Evolutionary conservation across 2,888 invertebrate genomes (phyloP).

Genomic region (Resseliella maxima): DNA sequence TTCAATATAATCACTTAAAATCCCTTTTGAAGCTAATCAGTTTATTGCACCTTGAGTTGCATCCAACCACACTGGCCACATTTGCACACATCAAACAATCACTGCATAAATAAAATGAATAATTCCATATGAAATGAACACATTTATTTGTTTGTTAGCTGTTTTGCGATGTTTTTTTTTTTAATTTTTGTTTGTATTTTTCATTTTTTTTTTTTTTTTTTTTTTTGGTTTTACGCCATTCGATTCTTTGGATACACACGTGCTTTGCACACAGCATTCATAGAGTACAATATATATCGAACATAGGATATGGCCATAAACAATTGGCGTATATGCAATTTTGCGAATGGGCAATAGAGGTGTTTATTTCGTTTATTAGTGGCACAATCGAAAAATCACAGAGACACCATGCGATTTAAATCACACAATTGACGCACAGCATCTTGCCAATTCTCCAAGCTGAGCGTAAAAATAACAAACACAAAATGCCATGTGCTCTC

Average conservation of each 20-base stretch:
- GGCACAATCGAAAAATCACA: slow-evolving; percentile 19
- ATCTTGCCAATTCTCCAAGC: neutral
- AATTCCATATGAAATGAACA: slow-evolving; percentile 10
- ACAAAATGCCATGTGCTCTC: no score
- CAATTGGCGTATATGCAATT: slow-evolving; percentile 20
- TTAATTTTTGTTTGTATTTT: neutral
- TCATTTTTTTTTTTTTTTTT: neutral
- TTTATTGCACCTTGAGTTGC: slow-evolving; percentile 43
- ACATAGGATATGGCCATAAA: neutral
- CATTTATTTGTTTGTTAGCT: neutral
- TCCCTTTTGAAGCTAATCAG: slow-evolving; percentile 51
- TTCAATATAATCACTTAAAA: slow-evolving; percentile 50
- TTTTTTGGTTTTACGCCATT: neutral
- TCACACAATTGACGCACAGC: slow-evolving; percentile 44
- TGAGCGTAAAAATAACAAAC: no score
- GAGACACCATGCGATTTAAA: slow-evolving; percentile 27
- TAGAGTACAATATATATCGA: neutral
- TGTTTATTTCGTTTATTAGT: slow-evolving; percentile 48
- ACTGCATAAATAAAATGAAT: neutral
- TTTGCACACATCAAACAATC: neutral
- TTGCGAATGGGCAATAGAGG: slow-evolving; percentile 17
- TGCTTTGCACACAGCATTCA: slow-evolving; percentile 41
- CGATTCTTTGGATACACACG: neutral
- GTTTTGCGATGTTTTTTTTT: no score
- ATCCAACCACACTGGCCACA: neutral